A percentile compares a stretch with the other conserved stretches of the same genome.
Conservation (phyloP, 1,140 invertebrate genomes). For the Arctopsyche grandis region DNA sequence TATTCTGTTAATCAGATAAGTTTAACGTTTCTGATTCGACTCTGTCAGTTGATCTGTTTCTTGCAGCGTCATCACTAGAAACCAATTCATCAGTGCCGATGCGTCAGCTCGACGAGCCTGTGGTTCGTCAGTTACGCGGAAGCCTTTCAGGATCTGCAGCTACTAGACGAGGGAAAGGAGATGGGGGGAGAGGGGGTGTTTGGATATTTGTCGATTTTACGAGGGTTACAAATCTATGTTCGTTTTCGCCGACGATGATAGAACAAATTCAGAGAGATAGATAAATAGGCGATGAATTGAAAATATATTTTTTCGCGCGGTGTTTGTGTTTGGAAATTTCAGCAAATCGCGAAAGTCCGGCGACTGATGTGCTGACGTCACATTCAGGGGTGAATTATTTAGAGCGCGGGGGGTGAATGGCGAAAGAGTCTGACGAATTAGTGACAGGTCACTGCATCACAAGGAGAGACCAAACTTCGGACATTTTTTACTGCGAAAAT, state of each 20-base stretch:
- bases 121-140: slow-evolving; percentile 16
- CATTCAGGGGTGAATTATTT: slow-evolving; percentile 10
- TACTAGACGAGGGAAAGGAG: neutral
- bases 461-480: neutral
- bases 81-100: slow-evolving; percentile 42
- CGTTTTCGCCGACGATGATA: no score
- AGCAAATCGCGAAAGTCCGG: neutral
- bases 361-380: neutral
- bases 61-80: slow-evolving; percentile 40
- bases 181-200: neutral
- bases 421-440: neutral
- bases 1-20: no score
- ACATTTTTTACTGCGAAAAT: neutral
- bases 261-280: no score
- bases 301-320: no score
- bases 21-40: neutral
- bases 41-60: slow-evolving; percentile 15
- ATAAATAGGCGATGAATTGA: no score
- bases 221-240: neutral
- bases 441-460: slow-evolving; percentile 26
- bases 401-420: neutral
- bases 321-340: no score
- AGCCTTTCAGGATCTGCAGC: slow-evolving; percentile 22
- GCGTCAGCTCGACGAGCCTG: slow-evolving; percentile 27
- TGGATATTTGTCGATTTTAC: slow-evolving; percentile 4